These are phyloP conservation scores for Mola mola DNA, from an alignment of 2,113 vertebrate species.

Conservation along the genomic window DNA sequence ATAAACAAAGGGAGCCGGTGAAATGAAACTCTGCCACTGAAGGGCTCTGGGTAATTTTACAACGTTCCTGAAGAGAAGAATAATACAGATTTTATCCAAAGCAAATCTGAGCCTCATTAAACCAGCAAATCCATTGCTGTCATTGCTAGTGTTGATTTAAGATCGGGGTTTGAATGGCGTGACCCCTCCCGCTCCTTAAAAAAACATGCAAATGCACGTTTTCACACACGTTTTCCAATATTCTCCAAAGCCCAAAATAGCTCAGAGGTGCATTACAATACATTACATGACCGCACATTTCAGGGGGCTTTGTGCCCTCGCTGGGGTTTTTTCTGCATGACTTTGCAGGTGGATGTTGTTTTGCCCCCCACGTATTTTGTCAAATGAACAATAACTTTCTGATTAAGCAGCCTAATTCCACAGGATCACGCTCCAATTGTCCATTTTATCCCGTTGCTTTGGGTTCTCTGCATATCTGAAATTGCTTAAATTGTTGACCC, in stretches of 20 bases:
- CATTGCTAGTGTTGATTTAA: too few species aligned
- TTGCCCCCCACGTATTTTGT: conserved; percentile 63
- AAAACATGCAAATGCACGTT: too few species aligned
- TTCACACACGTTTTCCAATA: conserved; percentile 34
- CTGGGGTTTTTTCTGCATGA: conserved; percentile 71
- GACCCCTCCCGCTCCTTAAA: too few species aligned
- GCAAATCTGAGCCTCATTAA: too few species aligned
- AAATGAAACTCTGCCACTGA: background rate
- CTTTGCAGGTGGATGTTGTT: conserved; percentile 73
- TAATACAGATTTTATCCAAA: too few species aligned
- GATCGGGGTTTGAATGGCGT: too few species aligned
- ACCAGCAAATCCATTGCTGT: too few species aligned
- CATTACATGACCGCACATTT: conserved; percentile 44
- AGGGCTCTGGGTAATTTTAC: background rate
- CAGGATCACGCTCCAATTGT: conserved; percentile 78
- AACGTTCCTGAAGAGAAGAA: too few species aligned
- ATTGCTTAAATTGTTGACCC: conserved; percentile 81
- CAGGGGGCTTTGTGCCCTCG: conserved; percentile 59
- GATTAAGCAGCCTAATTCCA: conserved; percentile 74
- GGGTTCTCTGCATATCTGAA: conserved; percentile 74
- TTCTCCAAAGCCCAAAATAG: conserved; percentile 61
- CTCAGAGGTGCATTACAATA: conserved; percentile 61
- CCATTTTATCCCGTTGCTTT: conserved; percentile 73
- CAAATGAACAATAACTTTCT: conserved; percentile 73
- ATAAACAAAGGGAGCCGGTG: conserved; percentile 18